Percentiles rank a stretch among this genome's conserved stretches.
These are phyloP conservation scores for Ametastegia equiseti DNA, from an alignment of 2,888 invertebrate species.

Conservation along the genomic window DNA sequence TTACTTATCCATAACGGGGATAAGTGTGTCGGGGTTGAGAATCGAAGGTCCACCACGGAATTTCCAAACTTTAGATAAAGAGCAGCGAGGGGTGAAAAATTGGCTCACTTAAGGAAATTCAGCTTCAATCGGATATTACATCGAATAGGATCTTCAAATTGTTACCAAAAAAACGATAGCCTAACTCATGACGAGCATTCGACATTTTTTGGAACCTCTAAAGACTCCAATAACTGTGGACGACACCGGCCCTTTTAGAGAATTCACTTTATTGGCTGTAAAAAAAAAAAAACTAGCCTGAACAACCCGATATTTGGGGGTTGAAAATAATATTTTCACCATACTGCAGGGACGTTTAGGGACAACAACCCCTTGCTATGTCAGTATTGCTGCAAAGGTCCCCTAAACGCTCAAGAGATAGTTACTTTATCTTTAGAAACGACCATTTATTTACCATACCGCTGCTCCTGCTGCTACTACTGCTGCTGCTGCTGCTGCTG, in stretches of 20 bases:
- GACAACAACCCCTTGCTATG: conserved; percentile 28
- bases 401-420: conserved; percentile 40
- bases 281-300: background rate
- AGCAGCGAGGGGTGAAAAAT: no score
- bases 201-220: no score
- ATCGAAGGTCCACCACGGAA: conserved; percentile 17
- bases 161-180: no score
- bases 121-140: no score
- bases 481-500: conserved; percentile 35
- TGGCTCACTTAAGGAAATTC: no score
- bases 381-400: conserved; percentile 28
- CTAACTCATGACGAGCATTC: no score
- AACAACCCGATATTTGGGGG: background rate
- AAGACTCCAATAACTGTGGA: no score
- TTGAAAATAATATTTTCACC: conserved; percentile 11
- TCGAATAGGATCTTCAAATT: no score
- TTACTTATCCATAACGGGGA: conserved; percentile 25
- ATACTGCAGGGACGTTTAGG: conserved; percentile 3
- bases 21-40: conserved; percentile 3
- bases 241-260: no score
- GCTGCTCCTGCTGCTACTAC: conserved; percentile 30
- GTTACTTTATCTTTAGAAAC: conserved; percentile 34
- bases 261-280: no score
- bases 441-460: conserved; percentile 41
- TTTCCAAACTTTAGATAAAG: background rate